phyloP scores from a whole-genome alignment of 2,888 invertebrate species.

The Spialia ferax region DNA sequence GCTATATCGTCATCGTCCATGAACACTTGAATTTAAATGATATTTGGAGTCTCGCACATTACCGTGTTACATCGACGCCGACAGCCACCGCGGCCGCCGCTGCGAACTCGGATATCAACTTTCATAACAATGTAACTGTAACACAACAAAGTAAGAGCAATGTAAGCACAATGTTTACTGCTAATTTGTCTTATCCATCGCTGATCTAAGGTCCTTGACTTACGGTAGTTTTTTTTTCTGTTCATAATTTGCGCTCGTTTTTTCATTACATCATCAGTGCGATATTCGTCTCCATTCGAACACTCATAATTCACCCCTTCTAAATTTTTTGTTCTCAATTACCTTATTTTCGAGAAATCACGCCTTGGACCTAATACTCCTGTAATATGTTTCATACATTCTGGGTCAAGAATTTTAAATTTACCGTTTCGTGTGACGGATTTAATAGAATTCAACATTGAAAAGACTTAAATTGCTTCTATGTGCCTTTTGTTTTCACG shows the following conservation, averaged over 20 bases:
- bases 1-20: not conserved
- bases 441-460: conserved; percentile 35
- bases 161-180: conserved; percentile 28
- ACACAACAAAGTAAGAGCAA: conserved; percentile 16
- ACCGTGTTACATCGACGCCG: not conserved
- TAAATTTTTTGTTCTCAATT: conserved; percentile 17
- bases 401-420: conserved; percentile 33
- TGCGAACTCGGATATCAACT: conserved; percentile 17
- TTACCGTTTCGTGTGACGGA: conserved; percentile 28
- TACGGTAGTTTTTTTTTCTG: conserved; percentile 5
- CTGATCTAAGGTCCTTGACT: conserved; percentile 26
- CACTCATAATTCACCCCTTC: not conserved
- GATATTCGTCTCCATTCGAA: not conserved
- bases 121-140: conserved; percentile 28
- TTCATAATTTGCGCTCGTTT: conserved; percentile 4
- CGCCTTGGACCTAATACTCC: not conserved
- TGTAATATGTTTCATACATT: conserved; percentile 20
- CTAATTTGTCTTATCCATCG: conserved; percentile 17
- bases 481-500: conserved; percentile 28
- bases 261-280: conserved; percentile 10
- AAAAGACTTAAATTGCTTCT: conserved; percentile 32
- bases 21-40: not conserved
- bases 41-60: conserved; percentile 6
- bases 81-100: conserved; percentile 1
- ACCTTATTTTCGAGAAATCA: not conserved